A percentile compares a stretch with the other conserved stretches of the same genome.
Evolutionary conservation across 2,888 invertebrate species (phyloP).

Genomic region (Tetanocera ferruginea): DNA sequence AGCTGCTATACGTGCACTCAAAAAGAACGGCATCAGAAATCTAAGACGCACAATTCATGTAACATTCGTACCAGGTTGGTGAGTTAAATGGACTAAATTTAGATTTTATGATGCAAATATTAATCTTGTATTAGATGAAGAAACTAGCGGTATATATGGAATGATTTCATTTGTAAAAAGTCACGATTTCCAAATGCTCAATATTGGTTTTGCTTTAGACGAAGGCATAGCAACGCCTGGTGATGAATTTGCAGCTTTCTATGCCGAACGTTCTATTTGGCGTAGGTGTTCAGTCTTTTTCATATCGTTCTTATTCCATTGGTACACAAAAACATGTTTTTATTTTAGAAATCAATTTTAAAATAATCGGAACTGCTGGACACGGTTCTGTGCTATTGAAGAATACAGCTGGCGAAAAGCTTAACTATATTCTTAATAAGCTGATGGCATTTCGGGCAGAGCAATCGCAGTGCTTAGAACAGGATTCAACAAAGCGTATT

Average conservation of each 20-base stretch:
- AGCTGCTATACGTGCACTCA: conserved; percentile 78
- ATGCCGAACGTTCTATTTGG: conserved; percentile 77
- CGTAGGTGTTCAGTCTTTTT: conserved; percentile 71
- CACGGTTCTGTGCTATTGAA: conserved; percentile 80
- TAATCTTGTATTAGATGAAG: conserved; percentile 65
- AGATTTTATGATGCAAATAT: background rate
- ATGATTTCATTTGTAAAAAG: conserved; percentile 78
- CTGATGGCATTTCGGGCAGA: conserved; percentile 75
- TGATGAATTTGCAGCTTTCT: conserved; percentile 74
- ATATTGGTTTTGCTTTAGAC: conserved; percentile 83
- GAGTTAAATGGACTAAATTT: background rate
- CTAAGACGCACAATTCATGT: conserved; percentile 78
- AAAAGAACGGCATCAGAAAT: conserved; percentile 70
- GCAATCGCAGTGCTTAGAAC: conserved; percentile 72
- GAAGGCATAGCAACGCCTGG: conserved; percentile 81
- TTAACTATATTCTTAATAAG: conserved; percentile 75
- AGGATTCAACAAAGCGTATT: conserved; percentile 69
- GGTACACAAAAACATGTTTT: background rate
- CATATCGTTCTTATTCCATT: background rate
- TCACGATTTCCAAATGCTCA: conserved; percentile 76
- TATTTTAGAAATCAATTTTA: conserved; percentile 73
- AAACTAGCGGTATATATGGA: conserved; percentile 79
- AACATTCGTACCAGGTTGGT: conserved; percentile 76
- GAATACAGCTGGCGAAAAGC: conserved; percentile 81
- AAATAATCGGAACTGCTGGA: conserved; percentile 78